phyloP scores from a whole-genome alignment of 2,113 vertebrate genomes.

The Corapipo altera region DNA sequence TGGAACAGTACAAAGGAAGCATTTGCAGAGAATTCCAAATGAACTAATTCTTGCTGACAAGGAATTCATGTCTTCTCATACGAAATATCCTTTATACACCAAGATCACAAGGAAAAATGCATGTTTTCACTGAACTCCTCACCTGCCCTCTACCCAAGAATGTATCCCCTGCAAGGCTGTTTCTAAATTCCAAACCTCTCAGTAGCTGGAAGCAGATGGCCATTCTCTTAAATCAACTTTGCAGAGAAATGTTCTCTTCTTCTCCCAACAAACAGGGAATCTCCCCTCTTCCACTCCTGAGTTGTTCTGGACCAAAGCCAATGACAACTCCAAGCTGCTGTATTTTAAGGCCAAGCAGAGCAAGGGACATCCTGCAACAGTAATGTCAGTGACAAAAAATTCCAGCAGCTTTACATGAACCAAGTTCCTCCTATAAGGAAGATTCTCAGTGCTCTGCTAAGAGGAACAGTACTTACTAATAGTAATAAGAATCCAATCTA shows the following conservation, averaged over 20 bases:
- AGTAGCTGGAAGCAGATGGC: background rate
- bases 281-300: background rate
- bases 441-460: background rate
- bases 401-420: background rate
- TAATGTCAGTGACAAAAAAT: background rate
- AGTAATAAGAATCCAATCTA: background rate
- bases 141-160: constrained; percentile 2
- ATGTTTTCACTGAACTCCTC: constrained; percentile 13
- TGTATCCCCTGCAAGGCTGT: background rate
- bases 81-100: background rate
- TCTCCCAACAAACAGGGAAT: constrained; percentile 5
- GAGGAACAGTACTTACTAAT: background rate
- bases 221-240: background rate
- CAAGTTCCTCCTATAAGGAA: background rate
- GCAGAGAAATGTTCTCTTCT: background rate
- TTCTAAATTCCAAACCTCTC: constrained; percentile 30
- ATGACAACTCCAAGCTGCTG: background rate
- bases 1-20: background rate
- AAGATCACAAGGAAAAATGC: constrained; percentile 20
- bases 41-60: background rate
- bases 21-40: constrained; percentile 2
- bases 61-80: background rate
- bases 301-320: background rate
- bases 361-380: background rate
- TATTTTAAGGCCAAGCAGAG: constrained; percentile 1